Evolutionary conservation across 64 coral and sea anemone species (phyloP).

Genomic region (Actinia equina): DNA sequence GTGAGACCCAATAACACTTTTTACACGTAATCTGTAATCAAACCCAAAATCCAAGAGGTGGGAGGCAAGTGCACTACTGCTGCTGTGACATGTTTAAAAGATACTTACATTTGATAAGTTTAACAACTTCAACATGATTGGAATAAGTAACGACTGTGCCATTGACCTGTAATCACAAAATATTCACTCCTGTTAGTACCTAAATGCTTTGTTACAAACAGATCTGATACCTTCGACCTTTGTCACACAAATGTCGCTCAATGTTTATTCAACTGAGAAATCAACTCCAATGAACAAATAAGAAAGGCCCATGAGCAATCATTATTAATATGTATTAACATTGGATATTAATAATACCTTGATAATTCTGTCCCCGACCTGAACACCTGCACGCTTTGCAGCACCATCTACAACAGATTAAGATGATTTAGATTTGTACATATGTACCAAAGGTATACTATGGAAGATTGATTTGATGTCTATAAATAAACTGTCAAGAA

Average conservation of each 20-base stretch:
- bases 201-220: neutral
- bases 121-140: conserved; percentile 97
- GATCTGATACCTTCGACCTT: no score
- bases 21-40: no score
- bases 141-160: conserved; percentile 87
- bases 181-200: neutral
- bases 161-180: conserved; percentile 75
- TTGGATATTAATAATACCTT: conserved; percentile 38
- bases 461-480: no score
- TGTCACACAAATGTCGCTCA: no score
- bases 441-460: neutral
- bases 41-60: no score
- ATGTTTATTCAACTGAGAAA: no score
- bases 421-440: neutral
- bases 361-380: conserved; percentile 78
- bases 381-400: conserved; percentile 70
- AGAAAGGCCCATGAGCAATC: no score
- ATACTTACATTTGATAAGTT: conserved; percentile 95
- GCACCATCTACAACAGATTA: conserved; percentile 49
- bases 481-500: no score
- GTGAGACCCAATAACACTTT: no score
- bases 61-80: no score
- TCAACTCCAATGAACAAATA: no score
- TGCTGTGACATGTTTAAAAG: neutral
- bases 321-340: no score